Base-by-base conservation (phyloP, 2,113 vertebrate species). In the Strigops habroptila region DNA sequence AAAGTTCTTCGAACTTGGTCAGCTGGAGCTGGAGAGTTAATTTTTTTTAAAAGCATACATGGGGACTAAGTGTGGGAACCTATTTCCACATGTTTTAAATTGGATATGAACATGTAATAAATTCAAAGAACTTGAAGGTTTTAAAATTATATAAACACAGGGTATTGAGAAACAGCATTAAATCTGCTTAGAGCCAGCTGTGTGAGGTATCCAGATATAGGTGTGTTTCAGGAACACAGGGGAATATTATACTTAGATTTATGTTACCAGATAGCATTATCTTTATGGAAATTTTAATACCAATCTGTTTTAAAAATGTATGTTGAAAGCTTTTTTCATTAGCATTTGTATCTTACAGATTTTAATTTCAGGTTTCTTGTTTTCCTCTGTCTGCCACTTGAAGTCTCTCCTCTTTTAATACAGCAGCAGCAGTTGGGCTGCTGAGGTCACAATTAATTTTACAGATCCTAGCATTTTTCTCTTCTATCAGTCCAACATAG, bases 291-390 rank as follows among this genome's bases (percentile, higher is more conserved):
- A 69, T 37, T 60, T 86, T 55, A 33, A 75, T 78, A 60, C 9
- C 21, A 25, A 6, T 68, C 2, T 5, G 18, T 67, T 84, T 81
- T 27, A 48, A 48, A 84, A 71, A 75, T 2, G 7, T 52, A 22
- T 8, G 18, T 15, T 63, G 43, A 8, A 51, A 43, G 23, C 0
- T 71, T 64, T 64, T 89, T 89, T 63, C 9, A 49, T 55, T 73
- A 73, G 5, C 22, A 8, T 60, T 60, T 0, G 0, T 79, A 35
- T 74, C 18, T 35, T 82, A 8, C 18, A 51, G 63, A 46, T 48
- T 53, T 82, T 55, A 41, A 39, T 91, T 85, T 64, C 59, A 7
- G 17, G 12, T 46, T 44, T 74, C 57, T 57, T 75, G 9, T 75
- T 88, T 94, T 62, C 22, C 24, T 85, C 52, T 49, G 10, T 59